Evolutionary conservation across 2,888 invertebrate genomes (phyloP).

Genomic region (Congeria kusceri): DNA sequence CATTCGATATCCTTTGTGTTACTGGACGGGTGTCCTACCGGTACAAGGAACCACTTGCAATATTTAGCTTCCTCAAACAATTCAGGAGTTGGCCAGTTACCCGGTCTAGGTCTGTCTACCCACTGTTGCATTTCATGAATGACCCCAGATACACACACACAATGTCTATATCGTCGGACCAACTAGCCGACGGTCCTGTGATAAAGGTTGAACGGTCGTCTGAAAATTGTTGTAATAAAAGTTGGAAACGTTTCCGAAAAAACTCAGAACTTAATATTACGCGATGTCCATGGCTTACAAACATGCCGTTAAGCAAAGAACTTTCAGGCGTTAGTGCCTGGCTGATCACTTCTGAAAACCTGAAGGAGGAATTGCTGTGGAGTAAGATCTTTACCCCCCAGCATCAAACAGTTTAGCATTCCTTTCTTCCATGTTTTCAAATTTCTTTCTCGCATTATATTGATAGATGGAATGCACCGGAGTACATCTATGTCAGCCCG

Average conservation of each 20-base stretch:
- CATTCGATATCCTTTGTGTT: not conserved
- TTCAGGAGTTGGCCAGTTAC: not conserved
- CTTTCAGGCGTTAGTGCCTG: not conserved
- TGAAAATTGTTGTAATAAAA: too few species aligned
- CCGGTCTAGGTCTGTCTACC: not conserved
- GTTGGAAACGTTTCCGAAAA: too few species aligned
- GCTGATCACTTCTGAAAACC: not conserved
- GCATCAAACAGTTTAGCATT: not conserved
- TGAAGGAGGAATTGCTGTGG: not conserved
- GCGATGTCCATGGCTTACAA: too few species aligned
- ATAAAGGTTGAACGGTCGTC: too few species aligned
- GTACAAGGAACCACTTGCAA: not conserved
- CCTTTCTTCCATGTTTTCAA: not conserved
- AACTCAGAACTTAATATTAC: too few species aligned
- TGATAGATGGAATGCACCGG: not conserved
- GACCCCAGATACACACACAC: not conserved
- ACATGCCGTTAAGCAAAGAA: too few species aligned
- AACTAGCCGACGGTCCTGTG: not conserved
- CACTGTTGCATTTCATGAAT: not conserved
- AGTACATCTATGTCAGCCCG: not conserved
- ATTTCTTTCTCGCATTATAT: not conserved
- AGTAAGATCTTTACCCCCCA: not conserved
- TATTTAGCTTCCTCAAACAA: not conserved
- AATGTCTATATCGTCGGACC: not conserved
- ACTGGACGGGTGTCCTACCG: not conserved